These are phyloP conservation scores for Adelphocoris suturalis DNA, from an alignment of 2,888 invertebrate species.

Conservation along the genomic window DNA sequence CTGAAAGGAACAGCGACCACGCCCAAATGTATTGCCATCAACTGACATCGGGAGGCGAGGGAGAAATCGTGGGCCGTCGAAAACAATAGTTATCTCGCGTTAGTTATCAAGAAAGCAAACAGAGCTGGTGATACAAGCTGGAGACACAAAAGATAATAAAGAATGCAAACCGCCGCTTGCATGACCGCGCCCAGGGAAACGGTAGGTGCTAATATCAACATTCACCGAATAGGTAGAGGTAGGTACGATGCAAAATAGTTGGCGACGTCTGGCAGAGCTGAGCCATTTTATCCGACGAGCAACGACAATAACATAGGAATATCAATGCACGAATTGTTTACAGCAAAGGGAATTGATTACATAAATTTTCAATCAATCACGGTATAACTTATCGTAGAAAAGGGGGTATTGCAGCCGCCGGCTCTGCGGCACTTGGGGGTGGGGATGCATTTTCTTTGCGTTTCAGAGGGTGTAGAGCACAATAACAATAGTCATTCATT, in stretches of 20 bases:
- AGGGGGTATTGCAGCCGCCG: no score
- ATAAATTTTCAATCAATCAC: no score
- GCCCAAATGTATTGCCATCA: background rate
- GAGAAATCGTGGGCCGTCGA: slow-evolving; percentile 22
- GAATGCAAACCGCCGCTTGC: slow-evolving; percentile 52
- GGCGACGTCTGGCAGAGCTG: no score
- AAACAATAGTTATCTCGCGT: slow-evolving; percentile 64
- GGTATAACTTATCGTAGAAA: no score
- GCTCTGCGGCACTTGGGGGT: no score
- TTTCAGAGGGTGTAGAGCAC: no score
- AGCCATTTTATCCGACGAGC: no score
- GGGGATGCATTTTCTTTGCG: no score
- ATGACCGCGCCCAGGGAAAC: slow-evolving; percentile 34
- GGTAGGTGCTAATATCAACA: background rate
- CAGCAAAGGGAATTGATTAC: no score
- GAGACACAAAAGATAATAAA: slow-evolving; percentile 2
- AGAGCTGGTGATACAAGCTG: background rate
- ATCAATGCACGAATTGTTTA: no score
- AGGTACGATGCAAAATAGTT: background rate
- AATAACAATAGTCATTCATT: no score
- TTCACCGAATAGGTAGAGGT: background rate
- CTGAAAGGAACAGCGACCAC: background rate
- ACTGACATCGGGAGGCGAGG: background rate
- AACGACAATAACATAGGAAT: no score
- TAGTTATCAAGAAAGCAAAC: slow-evolving; percentile 56